phyloP scores from a whole-genome alignment of 2,888 invertebrate genomes.

The Amphipyra berbera region DNA sequence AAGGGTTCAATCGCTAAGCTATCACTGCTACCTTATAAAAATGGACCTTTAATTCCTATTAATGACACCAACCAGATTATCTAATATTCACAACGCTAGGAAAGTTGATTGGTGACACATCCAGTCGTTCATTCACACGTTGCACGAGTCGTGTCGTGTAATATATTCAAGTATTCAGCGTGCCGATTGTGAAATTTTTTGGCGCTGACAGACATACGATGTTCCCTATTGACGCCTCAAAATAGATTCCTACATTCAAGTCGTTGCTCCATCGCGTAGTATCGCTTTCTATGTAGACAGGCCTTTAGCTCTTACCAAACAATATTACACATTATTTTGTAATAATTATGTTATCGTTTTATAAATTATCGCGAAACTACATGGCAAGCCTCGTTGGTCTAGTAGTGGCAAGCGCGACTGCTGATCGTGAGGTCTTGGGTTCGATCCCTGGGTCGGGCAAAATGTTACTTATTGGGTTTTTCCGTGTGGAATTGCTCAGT shows the following conservation, averaged over 20 bases:
- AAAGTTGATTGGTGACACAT: no score
- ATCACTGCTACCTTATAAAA: no score
- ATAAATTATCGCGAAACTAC: background rate
- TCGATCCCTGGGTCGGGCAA: no score
- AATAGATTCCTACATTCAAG: slow-evolving; percentile 38
- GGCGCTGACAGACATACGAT: slow-evolving; percentile 34
- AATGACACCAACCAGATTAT: no score
- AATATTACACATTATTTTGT: background rate
- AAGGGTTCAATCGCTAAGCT: no score
- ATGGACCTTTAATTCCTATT: no score
- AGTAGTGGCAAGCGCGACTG: no score
- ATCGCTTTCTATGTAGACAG: slow-evolving; percentile 9
- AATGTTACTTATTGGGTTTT: no score
- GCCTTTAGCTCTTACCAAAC: background rate
- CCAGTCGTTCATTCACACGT: slow-evolving; percentile 26
- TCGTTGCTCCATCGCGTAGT: slow-evolving; percentile 28
- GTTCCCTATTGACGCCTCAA: slow-evolving; percentile 35
- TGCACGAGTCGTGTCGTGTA: background rate
- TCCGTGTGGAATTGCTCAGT: no score
- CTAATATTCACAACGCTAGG: no score
- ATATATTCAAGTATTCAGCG: slow-evolving; percentile 9
- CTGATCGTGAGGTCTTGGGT: no score
- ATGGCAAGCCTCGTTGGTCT: no score
- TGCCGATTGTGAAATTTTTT: slow-evolving; percentile 42
- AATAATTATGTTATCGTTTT: background rate